Evolutionary conservation across 2,113 vertebrate genomes (phyloP), one percentile per base, ranked within the genome.

Genomic region (Amphiprion percula): DNA sequence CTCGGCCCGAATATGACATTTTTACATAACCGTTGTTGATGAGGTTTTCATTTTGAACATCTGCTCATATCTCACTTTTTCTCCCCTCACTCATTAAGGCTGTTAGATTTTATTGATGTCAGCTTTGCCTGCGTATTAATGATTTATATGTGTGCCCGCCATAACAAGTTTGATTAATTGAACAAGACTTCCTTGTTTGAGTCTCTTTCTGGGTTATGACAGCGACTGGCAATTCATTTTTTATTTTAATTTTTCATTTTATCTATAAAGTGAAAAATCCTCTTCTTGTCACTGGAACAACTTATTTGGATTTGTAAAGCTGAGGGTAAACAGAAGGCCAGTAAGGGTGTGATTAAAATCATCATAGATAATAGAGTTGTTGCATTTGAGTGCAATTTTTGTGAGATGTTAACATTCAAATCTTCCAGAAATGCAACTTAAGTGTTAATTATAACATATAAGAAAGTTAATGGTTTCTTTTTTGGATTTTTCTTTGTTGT

Each of bases 1-100:
- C 70, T 1, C 0, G 0, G 0, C 0, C 0, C 1, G 0, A 0
- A 6, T 10, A 70, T 10, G 4, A 5, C 30, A 4, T 1, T 37
- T 87, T 90, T 90, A 87, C 80, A 63, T 84, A 87, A 90, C 71
- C 49, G 44, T 75, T 81, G 70, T 85, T 91, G 79, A 88, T 88
- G 87, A 88, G 85, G 67, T 87, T 82, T 89, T 82, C 79, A 83
- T 83, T 86, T 87, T 82, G 85, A 90, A 90, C 89, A 93, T 92
- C 91, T 93, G 92, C 84, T 91, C 82, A 68, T 65, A 77, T 80
- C 74, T 83, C 63, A 30, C 76, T 73, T 73, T 55, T 77, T 60
- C 54, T 41, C 78, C 68, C 67, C 69, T 75, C 77, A 61, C 80
- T 89, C 88, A 88, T 91, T 91, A 89, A 83, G 76, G 75, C 63